A percentile compares a stretch with the other conserved stretches of the same genome.
Conservation (phyloP, 2,888 invertebrate species). For the Chrysodeixis includens region DNA sequence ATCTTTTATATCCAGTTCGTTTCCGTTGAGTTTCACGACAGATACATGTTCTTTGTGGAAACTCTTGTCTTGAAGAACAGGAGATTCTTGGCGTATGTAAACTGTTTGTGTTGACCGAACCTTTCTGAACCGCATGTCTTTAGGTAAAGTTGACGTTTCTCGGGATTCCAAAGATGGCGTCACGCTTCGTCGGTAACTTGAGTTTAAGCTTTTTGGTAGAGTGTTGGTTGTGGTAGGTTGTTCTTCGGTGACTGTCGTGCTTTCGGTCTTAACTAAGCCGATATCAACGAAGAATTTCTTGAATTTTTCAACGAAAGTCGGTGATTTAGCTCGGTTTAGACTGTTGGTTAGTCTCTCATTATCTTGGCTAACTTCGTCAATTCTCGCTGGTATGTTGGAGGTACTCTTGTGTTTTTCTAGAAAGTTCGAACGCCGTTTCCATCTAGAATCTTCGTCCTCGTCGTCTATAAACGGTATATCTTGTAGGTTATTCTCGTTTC, state of each 20-base stretch:
- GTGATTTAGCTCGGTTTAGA: conserved; percentile 82
- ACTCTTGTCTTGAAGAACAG: conserved; percentile 66
- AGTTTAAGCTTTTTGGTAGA: conserved; percentile 78
- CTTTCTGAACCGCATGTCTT: conserved; percentile 85
- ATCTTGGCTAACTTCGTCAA: conserved; percentile 79
- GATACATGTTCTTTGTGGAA: conserved; percentile 80
- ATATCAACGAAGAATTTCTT: conserved; percentile 85
- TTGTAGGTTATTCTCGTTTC: conserved; percentile 84
- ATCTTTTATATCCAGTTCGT: conserved; percentile 70
- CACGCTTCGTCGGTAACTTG: conserved; percentile 77
- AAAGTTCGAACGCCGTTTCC: conserved; percentile 71
- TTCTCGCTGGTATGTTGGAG: conserved; percentile 82
- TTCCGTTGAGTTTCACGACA: conserved; percentile 81
- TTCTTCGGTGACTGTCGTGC: conserved; percentile 56
- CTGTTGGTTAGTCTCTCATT: conserved; percentile 79
- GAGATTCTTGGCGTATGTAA: conserved; percentile 80
- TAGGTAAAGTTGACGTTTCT: conserved; percentile 81
- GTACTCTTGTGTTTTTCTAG: conserved; percentile 84
- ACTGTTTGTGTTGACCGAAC: conserved; percentile 83
- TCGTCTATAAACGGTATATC: conserved; percentile 87
- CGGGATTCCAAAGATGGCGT: conserved; percentile 75
- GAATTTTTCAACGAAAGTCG: conserved; percentile 85
- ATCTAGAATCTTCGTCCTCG: conserved; percentile 75
- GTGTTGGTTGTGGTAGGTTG: conserved; percentile 64
- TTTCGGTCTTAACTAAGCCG: conserved; percentile 79